Evolutionary conservation across 2,797 vertebrate species (phyloP).

Genomic region (Enteromius trimaculatus): DNA sequence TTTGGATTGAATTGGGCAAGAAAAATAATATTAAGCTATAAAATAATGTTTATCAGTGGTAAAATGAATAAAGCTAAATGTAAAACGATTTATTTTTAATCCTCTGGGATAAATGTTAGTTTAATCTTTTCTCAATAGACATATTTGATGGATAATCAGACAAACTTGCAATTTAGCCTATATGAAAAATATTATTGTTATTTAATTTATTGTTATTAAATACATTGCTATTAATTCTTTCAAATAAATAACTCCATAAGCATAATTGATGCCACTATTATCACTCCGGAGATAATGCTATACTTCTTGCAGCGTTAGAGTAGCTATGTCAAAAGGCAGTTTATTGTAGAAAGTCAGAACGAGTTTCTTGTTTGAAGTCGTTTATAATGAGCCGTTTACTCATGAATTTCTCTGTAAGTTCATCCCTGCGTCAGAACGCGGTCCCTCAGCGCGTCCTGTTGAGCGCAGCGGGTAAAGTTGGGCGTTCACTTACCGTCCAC

Average conservation of each 20-base stretch:
- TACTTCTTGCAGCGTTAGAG: neutral
- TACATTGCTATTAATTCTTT: neutral
- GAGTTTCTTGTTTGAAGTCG: neutral
- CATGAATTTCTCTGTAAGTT: neutral
- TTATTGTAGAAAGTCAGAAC: neutral
- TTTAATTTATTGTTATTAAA: no score
- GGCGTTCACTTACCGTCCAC: constrained; percentile 12
- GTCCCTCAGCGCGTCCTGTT: neutral
- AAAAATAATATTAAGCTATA: neutral
- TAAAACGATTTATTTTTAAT: neutral
- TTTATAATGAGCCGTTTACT: neutral
- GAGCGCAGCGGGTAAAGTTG: neutral
- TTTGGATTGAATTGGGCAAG: neutral
- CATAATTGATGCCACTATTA: neutral
- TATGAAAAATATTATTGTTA: no score
- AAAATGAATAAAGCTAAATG: neutral
- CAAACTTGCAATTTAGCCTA: neutral
- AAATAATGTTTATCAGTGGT: neutral
- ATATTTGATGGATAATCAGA: neutral
- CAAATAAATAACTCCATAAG: neutral
- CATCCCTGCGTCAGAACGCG: neutral
- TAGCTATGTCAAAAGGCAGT: neutral
- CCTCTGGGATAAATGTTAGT: neutral
- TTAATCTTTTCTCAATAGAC: neutral
- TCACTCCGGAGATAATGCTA: neutral